Conservation (phyloP, 2,113 vertebrate genomes). For the Rhodinocichla rosea region DNA sequence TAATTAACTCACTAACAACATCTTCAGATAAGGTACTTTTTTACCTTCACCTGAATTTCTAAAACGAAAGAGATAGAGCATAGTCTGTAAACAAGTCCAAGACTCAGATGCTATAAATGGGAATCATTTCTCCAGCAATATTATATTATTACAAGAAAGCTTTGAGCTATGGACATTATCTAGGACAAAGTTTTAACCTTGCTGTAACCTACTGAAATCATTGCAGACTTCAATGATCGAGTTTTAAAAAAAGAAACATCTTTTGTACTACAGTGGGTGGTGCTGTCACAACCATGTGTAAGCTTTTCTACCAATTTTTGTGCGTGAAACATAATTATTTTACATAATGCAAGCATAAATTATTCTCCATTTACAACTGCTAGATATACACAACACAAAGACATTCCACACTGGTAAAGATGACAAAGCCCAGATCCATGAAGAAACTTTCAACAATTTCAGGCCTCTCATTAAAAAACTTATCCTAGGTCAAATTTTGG, state of each 20-base stretch:
- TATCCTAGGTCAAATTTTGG: neutral
- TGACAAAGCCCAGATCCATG: neutral
- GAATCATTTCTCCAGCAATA: neutral
- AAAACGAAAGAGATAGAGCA: neutral
- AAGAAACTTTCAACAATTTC: neutral
- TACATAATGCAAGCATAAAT: fast-evolving
- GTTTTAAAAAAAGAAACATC: neutral
- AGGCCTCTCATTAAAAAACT: neutral
- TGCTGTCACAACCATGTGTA: neutral
- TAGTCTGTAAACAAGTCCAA: neutral
- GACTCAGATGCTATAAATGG: neutral
- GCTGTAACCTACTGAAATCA: neutral
- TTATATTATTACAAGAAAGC: neutral
- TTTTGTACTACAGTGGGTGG: neutral
- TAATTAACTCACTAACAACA: conserved; percentile 37
- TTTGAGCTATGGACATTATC: neutral
- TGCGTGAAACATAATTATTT: neutral
- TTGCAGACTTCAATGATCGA: neutral
- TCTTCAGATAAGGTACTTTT: neutral
- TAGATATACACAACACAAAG: neutral
- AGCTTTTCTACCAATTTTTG: neutral
- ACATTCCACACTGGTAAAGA: neutral
- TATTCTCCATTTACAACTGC: neutral
- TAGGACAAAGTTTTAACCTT: neutral
- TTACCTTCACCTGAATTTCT: neutral